Percentiles rank a stretch among this genome's conserved stretches.
These are phyloP conservation scores for Drosophila orosa DNA, from an alignment of 1,140 invertebrate species.

Conservation along the genomic window DNA sequence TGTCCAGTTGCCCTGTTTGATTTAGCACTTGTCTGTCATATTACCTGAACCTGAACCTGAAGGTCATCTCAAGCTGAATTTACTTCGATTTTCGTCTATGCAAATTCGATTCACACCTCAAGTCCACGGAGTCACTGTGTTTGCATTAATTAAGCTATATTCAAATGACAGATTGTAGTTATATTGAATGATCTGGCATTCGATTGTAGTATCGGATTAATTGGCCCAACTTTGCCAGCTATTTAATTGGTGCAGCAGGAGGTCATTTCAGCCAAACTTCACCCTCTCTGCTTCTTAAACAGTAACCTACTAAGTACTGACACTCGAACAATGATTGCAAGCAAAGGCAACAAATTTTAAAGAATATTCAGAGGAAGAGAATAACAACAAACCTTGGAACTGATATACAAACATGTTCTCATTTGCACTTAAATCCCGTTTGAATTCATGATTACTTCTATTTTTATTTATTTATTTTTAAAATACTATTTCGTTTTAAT, in stretches of 20 bases:
- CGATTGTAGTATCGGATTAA: constrained; percentile 36
- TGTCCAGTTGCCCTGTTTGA: neutral
- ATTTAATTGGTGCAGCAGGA: constrained; percentile 11
- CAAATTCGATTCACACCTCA: constrained; percentile 40
- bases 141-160: constrained; percentile 40
- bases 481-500: no score
- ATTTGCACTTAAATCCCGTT: no score
- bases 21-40: neutral
- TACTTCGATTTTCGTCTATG: constrained; percentile 16
- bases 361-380: neutral
- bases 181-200: constrained; percentile 2
- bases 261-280: constrained; percentile 4
- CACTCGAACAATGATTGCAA: neutral
- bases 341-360: no score
- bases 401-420: no score
- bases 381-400: no score
- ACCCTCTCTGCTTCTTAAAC: no score
- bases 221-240: constrained; percentile 20
- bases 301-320: no score
- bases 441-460: no score
- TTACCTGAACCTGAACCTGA: neutral
- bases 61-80: neutral
- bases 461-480: no score
- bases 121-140: constrained; percentile 1
- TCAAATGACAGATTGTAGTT: constrained; percentile 17